A percentile compares a stretch with the other conserved stretches of the same genome.
Conservation (phyloP, 1,140 invertebrate species). For the Zeugodacus cucurbitae region DNA sequence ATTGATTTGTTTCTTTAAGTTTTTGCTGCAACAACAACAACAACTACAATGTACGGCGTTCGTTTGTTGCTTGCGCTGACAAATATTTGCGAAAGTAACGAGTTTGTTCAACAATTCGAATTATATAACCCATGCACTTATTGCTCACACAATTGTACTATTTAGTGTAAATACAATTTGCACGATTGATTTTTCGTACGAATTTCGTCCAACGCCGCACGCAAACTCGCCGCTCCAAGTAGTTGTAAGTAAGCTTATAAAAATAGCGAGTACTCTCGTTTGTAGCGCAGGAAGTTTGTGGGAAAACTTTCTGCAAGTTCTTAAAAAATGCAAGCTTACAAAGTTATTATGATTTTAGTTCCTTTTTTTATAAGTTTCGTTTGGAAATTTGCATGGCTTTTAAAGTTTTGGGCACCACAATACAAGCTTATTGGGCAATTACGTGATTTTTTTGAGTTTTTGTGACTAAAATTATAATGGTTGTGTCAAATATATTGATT, state of each 20-base stretch:
- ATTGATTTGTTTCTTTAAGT: neutral
- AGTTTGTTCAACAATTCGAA: slow-evolving; percentile 2
- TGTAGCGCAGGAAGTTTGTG: neutral
- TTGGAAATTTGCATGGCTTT: neutral
- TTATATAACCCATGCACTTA: neutral
- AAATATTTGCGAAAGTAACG: neutral
- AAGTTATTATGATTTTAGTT: neutral
- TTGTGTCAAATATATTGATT: neutral
- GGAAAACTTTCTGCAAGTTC: neutral
- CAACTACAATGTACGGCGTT: neutral
- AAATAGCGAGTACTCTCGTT: neutral
- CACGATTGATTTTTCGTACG: neutral
- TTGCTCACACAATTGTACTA: neutral
- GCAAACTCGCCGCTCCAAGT: neutral
- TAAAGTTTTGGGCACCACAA: neutral
- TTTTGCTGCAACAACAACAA: neutral
- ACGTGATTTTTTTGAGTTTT: neutral
- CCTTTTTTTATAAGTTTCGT: neutral
- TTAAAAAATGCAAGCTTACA: neutral
- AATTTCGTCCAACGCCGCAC: neutral
- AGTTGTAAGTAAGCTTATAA: neutral
- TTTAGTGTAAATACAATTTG: slow-evolving; percentile 24
- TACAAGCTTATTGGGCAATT: neutral
- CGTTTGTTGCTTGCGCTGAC: neutral
- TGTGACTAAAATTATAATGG: neutral